These are phyloP conservation scores for Mercenaria mercenaria DNA, from an alignment of 1,140 invertebrate species.

Conservation along the genomic window DNA sequence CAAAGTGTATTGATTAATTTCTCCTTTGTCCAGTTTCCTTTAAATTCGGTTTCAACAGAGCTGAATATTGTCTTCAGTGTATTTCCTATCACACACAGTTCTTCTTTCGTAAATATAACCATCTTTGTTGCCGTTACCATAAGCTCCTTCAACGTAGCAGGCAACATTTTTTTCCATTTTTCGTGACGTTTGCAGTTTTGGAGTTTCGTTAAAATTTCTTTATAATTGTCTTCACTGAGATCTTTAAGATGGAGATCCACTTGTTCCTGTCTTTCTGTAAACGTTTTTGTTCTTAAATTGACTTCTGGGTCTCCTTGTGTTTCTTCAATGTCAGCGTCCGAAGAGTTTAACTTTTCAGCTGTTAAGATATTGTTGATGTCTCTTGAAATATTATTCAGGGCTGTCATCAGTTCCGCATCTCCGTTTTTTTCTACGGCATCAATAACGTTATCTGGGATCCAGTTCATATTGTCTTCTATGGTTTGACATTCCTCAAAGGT, in stretches of 20 bases:
- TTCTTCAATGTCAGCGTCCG: too few relatives aligned
- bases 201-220: neutral
- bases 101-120: neutral
- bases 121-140: neutral
- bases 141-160: neutral
- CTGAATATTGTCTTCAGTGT: neutral
- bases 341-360: too few relatives aligned
- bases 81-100: neutral
- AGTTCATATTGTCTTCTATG: neutral
- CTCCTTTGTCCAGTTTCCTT: neutral
- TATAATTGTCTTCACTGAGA: neutral
- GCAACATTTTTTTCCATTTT: neutral
- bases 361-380: too few relatives aligned
- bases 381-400: neutral
- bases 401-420: neutral
- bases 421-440: neutral
- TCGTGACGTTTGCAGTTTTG: neutral
- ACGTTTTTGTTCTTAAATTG: too few relatives aligned
- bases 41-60: neutral
- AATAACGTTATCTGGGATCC: neutral
- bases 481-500: too few relatives aligned
- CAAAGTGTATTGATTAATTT: neutral
- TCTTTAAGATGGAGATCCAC: neutral
- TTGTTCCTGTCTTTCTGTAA: neutral
- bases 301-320: neutral